Conservation (phyloP, 2,797 vertebrate genomes). For the Anabas testudineus region DNA sequence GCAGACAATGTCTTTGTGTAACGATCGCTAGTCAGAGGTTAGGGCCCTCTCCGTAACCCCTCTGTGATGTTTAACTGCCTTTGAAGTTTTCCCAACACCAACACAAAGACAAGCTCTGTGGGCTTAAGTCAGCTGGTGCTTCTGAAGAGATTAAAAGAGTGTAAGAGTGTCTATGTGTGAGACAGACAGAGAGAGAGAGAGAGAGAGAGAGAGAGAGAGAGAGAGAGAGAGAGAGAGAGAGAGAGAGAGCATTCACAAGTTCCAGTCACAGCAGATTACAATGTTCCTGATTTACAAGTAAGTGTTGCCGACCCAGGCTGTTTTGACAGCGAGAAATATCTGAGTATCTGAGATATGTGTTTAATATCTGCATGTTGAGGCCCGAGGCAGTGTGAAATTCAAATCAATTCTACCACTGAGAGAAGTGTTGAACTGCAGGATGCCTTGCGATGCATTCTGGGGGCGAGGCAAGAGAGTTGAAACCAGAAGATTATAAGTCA, state of each 20-base stretch:
- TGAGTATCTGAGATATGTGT: conserved; percentile 70
- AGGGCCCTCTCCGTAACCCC: conserved; percentile 59
- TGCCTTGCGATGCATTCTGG: conserved; percentile 49
- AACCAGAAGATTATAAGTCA: conserved; percentile 64
- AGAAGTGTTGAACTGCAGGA: conserved; percentile 59
- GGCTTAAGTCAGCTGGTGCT: conserved; percentile 65
- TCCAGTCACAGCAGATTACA: conserved; percentile 72
- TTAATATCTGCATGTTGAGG: conserved; percentile 76
- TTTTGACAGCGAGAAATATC: conserved; percentile 74
- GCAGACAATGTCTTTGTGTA: conserved; percentile 58
- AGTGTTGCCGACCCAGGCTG: conserved; percentile 58
- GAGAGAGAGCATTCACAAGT: conserved; percentile 52
- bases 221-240: conserved; percentile 47
- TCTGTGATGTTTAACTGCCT: conserved; percentile 77
- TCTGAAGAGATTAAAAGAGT: conserved; percentile 74
- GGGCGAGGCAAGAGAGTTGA: conserved; percentile 47
- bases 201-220: conserved; percentile 16
- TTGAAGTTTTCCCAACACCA: conserved; percentile 76
- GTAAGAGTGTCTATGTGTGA: conserved; percentile 50
- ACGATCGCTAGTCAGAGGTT: conserved; percentile 62
- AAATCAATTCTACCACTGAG: conserved; percentile 65
- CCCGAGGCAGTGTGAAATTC: conserved; percentile 74
- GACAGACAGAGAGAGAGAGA: conserved; percentile 47
- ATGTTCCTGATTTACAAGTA: conserved; percentile 70
- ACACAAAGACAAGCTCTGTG: conserved; percentile 78